Percentiles rank a stretch among this genome's conserved stretches.
Evolutionary conservation across 2,888 invertebrate genomes (phyloP).

Genomic region (Drosophila meridionalis): DNA sequence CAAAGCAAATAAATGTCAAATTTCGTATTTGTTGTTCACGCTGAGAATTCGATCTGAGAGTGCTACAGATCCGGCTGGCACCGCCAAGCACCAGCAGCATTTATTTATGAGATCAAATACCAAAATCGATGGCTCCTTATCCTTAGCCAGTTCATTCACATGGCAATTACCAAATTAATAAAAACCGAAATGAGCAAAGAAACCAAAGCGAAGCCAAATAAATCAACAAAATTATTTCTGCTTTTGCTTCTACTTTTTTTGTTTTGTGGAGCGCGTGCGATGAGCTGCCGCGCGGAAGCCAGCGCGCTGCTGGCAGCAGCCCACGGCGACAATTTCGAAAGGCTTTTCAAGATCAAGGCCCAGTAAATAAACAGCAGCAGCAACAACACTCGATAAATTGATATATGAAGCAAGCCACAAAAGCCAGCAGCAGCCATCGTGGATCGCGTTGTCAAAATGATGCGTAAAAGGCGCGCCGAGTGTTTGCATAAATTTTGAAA

Average conservation of each 20-base stretch:
- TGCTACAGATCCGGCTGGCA: constrained; percentile 79
- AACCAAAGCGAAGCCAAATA: constrained; percentile 11
- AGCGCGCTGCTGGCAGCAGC: constrained; percentile 20
- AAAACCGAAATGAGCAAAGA: background rate
- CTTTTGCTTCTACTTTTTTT: constrained; percentile 22
- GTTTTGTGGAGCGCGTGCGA: constrained; percentile 54
- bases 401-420: constrained; percentile 67
- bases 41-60: constrained; percentile 47
- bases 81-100: constrained; percentile 71
- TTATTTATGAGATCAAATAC: constrained; percentile 49
- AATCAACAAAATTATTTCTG: constrained; percentile 22
- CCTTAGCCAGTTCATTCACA: constrained; percentile 81
- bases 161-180: constrained; percentile 52
- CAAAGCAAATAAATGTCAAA: constrained; percentile 49
- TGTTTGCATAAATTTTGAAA: constrained; percentile 76
- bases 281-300: constrained; percentile 63
- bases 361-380: constrained; percentile 26
- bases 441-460: constrained; percentile 47
- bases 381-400: constrained; percentile 62
- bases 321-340: constrained; percentile 73
- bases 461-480: constrained; percentile 69
- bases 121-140: constrained; percentile 45
- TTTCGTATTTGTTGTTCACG: constrained; percentile 20
- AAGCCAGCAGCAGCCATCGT: constrained; percentile 26
- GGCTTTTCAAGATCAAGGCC: constrained; percentile 79